Evolutionary conservation across 2,113 vertebrate species (phyloP).

Genomic region (Tychaedon coryphoeus): DNA sequence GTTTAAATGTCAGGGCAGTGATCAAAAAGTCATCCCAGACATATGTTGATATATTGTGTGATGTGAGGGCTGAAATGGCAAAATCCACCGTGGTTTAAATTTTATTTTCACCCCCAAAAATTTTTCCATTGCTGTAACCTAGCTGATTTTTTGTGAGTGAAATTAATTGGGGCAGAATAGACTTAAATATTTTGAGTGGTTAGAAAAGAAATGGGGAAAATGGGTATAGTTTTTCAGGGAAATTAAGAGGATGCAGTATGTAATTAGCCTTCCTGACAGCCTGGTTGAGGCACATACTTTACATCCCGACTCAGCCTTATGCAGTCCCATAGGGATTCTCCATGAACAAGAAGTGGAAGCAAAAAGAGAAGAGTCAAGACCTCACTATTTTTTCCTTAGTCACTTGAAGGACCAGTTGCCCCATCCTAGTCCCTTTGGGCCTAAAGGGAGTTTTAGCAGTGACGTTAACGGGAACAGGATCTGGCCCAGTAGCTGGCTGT

Average conservation of each 20-base stretch:
- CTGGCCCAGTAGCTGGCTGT: not conserved
- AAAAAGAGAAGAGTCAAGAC: conserved; percentile 17
- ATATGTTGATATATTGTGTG: not conserved
- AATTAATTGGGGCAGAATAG: not conserved
- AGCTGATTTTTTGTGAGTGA: not conserved
- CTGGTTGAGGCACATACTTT: not conserved
- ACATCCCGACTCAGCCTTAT: not conserved
- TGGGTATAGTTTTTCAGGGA: not conserved
- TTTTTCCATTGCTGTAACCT: not conserved
- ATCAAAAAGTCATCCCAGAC: not conserved
- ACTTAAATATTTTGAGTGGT: not conserved
- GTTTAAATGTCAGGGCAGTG: not conserved
- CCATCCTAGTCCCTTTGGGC: not conserved
- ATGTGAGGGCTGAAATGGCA: not conserved
- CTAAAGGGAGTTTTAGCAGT: conserved; percentile 13
- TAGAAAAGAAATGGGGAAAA: not conserved
- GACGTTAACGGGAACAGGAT: conserved; percentile 19
- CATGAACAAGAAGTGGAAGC: not conserved
- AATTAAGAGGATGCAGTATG: not conserved
- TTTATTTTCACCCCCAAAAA: not conserved
- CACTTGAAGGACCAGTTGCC: not conserved
- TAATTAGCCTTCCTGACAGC: not conserved
- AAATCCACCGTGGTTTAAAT: not conserved
- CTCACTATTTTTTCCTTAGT: conserved; percentile 1
- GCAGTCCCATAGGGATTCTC: not conserved